Base-by-base conservation (phyloP, 2,888 invertebrate species). In the Chrysomela aeneicollis region DNA sequence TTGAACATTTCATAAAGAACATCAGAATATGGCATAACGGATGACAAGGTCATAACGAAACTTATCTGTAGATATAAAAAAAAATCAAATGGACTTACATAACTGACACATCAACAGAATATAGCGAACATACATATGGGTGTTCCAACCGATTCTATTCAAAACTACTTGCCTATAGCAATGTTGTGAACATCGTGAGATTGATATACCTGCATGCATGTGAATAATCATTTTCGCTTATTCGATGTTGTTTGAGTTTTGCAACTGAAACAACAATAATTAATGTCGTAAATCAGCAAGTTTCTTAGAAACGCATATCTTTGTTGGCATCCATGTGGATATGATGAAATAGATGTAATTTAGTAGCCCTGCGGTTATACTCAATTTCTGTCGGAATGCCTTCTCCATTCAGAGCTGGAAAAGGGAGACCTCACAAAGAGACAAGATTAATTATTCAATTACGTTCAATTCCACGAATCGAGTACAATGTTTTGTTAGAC, bases 361-460 rank as follows among this genome's bases (percentile, higher is more conserved):
- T 52, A 52, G 57, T 30, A 47, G 63, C 52, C 46, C 66, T 55
- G 59, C 35, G 46, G 26, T 30, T 60, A 35, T 63, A 66, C 63
- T 63, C 63, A 63, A 66, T 66, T 66, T 66, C 60, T 63, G 63
- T 66, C 51, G 55, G 60, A 35, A 60, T 62, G 66, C 51, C 53
- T 57, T 30, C 19, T 49, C 60, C 60, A 49, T 61, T 55, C 42
- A 42, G 46, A 63, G 61, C 60, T 58, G 57, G 61, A 46, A 47
- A 59, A 61, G 46, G 42, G 51, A 30, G 46, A 58, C 57, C 58
- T 61, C 50, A 61, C 57, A 60, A 55, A 58, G 60, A 59, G 58
- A 54, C 32, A 60, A 64, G 66, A 67, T 67, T 67, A 67, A 67
- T 67, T 67, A 63, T 67, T 64, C 59, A 67, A 67, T 67, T 67